A percentile compares a stretch with the other conserved stretches of the same genome.
Conservation (phyloP, 2,797 vertebrate genomes). For the Okamejei kenojei region DNA sequence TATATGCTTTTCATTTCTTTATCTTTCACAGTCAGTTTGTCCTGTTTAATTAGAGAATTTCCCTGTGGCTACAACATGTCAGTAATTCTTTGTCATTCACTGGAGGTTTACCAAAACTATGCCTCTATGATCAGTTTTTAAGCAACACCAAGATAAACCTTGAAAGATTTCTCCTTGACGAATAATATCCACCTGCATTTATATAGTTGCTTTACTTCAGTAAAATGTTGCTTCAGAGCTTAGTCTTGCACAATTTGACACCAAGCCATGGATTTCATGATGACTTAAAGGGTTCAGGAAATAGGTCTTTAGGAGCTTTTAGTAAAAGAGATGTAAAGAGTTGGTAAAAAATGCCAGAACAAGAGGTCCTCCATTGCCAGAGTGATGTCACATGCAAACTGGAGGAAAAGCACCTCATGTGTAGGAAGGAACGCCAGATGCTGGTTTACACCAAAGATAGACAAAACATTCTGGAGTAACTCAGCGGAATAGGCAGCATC, state of each 20-base stretch:
- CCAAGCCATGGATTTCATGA: neutral
- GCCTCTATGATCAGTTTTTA: neutral
- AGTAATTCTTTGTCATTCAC: slow-evolving; percentile 23
- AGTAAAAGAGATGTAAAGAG: neutral
- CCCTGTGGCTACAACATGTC: slow-evolving; percentile 13
- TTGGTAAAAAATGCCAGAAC: neutral
- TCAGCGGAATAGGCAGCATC: too few relatives aligned
- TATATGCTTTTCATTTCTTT: neutral
- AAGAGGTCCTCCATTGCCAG: too few relatives aligned
- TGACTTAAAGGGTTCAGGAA: neutral
- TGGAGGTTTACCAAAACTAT: slow-evolving; percentile 14
- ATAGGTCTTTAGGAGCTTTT: too few relatives aligned
- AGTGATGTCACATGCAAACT: too few relatives aligned
- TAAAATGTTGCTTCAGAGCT: neutral
- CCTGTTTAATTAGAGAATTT: slow-evolving; percentile 30
- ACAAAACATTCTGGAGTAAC: too few relatives aligned
- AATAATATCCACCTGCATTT: neutral
- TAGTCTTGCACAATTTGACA: neutral
- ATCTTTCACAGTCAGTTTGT: slow-evolving; percentile 30
- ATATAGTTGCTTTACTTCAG: neutral
- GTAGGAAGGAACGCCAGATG: too few relatives aligned
- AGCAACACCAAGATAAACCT: neutral
- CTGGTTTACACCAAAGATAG: too few relatives aligned
- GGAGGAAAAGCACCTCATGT: too few relatives aligned
- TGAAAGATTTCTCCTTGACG: neutral